Percentiles rank a stretch among this genome's conserved stretches.
These are phyloP conservation scores for Amblyjoppa fuscipennis DNA, from an alignment of 2,888 invertebrate genomes.

Conservation along the genomic window DNA sequence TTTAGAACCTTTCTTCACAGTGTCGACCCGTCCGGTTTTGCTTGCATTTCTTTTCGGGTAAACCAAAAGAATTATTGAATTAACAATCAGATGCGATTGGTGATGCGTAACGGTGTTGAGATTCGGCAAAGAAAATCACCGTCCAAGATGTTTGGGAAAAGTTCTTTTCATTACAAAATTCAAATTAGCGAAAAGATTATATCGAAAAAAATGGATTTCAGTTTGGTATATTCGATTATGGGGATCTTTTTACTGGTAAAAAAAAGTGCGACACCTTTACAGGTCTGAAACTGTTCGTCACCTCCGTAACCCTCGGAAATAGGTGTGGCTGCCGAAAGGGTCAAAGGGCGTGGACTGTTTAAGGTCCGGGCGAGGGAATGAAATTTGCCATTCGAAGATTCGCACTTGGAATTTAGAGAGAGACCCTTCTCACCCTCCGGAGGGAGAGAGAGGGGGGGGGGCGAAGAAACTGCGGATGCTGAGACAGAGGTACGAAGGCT, in stretches of 20 bases:
- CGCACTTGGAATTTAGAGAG: conserved; percentile 18
- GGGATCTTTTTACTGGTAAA: not conserved
- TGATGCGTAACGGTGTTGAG: too few species aligned
- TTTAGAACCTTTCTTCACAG: not conserved
- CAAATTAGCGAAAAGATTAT: too few species aligned
- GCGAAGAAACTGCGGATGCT: not conserved
- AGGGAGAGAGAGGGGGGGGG: not conserved
- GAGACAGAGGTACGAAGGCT: conserved; percentile 24
- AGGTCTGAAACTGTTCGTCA: not conserved
- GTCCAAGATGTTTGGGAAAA: too few species aligned
- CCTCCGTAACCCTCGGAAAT: not conserved
- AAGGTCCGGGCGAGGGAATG: not conserved
- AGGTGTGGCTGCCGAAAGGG: not conserved
- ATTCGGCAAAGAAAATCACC: too few species aligned
- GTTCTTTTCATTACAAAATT: too few species aligned
- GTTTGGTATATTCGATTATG: too few species aligned
- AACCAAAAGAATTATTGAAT: too few species aligned
- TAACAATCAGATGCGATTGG: too few species aligned
- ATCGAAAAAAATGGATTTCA: too few species aligned
- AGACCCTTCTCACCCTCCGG: not conserved
- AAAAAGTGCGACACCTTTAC: not conserved
- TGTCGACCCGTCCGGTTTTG: not conserved
- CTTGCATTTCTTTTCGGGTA: too few species aligned
- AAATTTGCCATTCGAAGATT: conserved; percentile 5
- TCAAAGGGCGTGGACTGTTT: not conserved